phyloP scores from a whole-genome alignment of 1,140 invertebrate species.

The Bombus difficillimus region DNA sequence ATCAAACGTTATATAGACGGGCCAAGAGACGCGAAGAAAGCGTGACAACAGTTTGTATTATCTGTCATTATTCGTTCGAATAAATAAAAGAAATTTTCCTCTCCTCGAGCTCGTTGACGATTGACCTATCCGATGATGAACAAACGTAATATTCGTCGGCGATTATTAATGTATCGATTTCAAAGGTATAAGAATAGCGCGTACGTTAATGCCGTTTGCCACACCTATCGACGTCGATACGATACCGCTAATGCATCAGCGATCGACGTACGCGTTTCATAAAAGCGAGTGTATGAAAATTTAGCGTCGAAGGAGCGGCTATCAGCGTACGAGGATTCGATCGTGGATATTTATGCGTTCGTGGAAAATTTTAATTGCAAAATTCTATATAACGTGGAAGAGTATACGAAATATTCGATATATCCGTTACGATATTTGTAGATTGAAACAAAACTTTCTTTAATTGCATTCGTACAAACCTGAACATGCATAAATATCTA shows the following conservation, averaged over 20 bases:
- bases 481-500: not conserved
- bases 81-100: not conserved
- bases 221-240: not conserved
- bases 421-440: too few species aligned
- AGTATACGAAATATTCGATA: not conserved
- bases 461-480: not conserved
- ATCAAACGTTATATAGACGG: too few species aligned
- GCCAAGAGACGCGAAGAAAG: too few species aligned
- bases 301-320: not conserved
- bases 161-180: not conserved
- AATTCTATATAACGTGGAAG: not conserved
- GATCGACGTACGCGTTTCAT: not conserved
- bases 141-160: not conserved
- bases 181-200: not conserved
- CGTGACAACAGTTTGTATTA: too few species aligned
- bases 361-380: not conserved
- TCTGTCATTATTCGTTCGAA: too few species aligned
- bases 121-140: not conserved
- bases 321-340: not conserved
- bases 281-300: not conserved
- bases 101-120: not conserved
- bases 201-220: not conserved
- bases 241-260: not conserved
- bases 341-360: not conserved
- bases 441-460: not conserved